Evolutionary conservation across 2,113 vertebrate genomes (phyloP).

Genomic region (Sclerurus mexicanus): DNA sequence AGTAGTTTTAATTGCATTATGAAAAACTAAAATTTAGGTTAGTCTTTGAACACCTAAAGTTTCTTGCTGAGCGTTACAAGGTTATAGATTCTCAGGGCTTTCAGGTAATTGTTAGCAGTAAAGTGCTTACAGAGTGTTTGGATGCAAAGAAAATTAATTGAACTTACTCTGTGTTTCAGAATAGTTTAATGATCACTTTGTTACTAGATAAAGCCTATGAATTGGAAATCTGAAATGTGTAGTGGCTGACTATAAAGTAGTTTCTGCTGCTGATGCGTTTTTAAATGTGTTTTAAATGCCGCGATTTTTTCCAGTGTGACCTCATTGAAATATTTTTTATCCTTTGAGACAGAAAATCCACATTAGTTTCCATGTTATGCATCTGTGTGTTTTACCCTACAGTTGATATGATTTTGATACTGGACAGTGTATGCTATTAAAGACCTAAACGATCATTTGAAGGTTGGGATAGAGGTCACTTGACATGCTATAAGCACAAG

Average conservation of each 20-base stretch:
- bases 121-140: slow-evolving; percentile 1
- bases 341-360: slow-evolving; percentile 40
- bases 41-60: slow-evolving; percentile 7
- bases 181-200: slow-evolving; percentile 63
- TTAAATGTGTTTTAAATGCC: slow-evolving; percentile 62
- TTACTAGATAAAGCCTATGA: slow-evolving; percentile 52
- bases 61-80: slow-evolving; percentile 55
- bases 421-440: slow-evolving; percentile 36
- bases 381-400: slow-evolving; percentile 49
- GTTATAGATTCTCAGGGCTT: slow-evolving; percentile 71
- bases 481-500: slow-evolving; percentile 59
- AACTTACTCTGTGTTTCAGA: slow-evolving; percentile 66
- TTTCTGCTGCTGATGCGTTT: slow-evolving; percentile 65
- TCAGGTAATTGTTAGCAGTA: slow-evolving; percentile 41
- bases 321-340: slow-evolving; percentile 64
- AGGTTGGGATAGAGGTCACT: slow-evolving; percentile 70
- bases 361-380: slow-evolving; percentile 17
- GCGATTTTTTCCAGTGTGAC: slow-evolving; percentile 50
- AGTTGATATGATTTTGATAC: slow-evolving; percentile 31
- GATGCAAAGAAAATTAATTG: slow-evolving; percentile 41
- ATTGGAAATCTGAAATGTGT: slow-evolving; percentile 52
- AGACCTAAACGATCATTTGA: slow-evolving; percentile 59
- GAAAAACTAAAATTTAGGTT: slow-evolving; percentile 20
- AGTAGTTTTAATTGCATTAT: background rate
- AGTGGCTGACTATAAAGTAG: slow-evolving; percentile 62